Conservation (phyloP, 23 tunicate genomes). For the Diplosoma virens region DNA sequence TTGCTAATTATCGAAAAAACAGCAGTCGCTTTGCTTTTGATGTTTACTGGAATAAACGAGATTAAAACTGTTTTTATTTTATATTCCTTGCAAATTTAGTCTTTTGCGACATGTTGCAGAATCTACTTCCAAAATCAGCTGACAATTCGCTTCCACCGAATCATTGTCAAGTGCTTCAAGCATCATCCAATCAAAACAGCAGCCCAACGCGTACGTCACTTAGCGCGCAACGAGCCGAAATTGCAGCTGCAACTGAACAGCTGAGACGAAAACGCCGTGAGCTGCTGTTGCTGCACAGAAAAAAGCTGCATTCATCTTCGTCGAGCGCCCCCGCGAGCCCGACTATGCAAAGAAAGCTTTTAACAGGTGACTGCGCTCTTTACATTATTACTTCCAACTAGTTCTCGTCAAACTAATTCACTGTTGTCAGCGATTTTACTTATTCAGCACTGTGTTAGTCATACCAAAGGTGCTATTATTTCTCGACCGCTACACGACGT, state of each 20-base stretch:
- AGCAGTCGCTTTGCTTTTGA: too few relatives aligned
- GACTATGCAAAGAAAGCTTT: conserved; percentile 36
- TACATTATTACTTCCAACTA: not conserved
- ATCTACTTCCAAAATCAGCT: not conserved
- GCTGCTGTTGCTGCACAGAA: conserved; percentile 28
- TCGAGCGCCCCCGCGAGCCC: conserved; percentile 88
- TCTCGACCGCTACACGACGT: too few relatives aligned
- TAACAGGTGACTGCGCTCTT: not conserved
- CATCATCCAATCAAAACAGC: not conserved
- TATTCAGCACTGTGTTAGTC: too few relatives aligned
- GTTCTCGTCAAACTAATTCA: not conserved
- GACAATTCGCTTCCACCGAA: not conserved
- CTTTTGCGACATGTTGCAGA: too few relatives aligned
- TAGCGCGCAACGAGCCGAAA: conserved; percentile 24
- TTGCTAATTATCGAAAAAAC: too few relatives aligned
- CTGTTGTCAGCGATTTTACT: too few relatives aligned
- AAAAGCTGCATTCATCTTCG: conserved; percentile 35
- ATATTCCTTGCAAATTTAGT: too few relatives aligned
- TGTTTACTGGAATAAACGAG: too few relatives aligned
- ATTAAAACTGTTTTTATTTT: too few relatives aligned
- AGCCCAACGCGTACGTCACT: not conserved
- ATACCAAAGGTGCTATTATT: too few relatives aligned
- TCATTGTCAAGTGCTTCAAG: too few relatives aligned
- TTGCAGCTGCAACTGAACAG: conserved; percentile 51
- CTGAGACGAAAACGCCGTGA: conserved; percentile 52